Conservation (phyloP, 2,113 vertebrate genomes). For the Charadrius vociferus region DNA sequence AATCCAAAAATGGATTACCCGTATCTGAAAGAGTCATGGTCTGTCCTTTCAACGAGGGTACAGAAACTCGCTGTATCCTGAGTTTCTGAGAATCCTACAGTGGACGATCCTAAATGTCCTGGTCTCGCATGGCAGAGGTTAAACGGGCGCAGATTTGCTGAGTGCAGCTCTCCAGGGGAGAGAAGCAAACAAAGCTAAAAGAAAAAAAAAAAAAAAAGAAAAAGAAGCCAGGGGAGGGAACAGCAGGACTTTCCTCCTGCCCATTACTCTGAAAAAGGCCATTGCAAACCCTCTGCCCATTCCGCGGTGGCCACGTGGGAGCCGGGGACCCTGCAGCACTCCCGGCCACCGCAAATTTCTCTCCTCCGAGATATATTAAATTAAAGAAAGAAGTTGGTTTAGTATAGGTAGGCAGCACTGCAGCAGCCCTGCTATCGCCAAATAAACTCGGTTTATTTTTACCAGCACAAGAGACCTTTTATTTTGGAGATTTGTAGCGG, state of each 20-base stretch:
- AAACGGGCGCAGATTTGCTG: not conserved
- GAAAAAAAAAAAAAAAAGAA: not conserved
- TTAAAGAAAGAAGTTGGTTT: not conserved
- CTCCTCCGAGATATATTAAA: not conserved
- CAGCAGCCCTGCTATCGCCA: not conserved
- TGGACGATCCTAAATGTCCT: fast-evolving
- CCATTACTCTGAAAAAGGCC: fast-evolving
- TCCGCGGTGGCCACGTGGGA: fast-evolving
- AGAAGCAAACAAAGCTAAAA: not conserved
- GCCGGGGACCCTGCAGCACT: fast-evolving
- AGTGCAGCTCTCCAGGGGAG: not conserved
- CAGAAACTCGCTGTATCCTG: fast-evolving
- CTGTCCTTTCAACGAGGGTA: not conserved
- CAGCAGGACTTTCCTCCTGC: not conserved
- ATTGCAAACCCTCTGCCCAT: not conserved
- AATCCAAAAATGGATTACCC: not conserved
- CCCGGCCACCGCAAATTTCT: not conserved
- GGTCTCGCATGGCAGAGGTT: not conserved
- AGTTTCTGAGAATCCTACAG: not conserved
- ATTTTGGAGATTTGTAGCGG: not conserved
- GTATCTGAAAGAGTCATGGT: not conserved
- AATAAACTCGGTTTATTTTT: not conserved
- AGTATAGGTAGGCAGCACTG: not conserved
- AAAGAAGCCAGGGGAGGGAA: not conserved
- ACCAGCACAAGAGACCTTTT: slow-evolving; percentile 11